These are phyloP conservation scores for Sciaenops ocellatus DNA, from an alignment of 2,797 vertebrate genomes.

Conservation along the genomic window DNA sequence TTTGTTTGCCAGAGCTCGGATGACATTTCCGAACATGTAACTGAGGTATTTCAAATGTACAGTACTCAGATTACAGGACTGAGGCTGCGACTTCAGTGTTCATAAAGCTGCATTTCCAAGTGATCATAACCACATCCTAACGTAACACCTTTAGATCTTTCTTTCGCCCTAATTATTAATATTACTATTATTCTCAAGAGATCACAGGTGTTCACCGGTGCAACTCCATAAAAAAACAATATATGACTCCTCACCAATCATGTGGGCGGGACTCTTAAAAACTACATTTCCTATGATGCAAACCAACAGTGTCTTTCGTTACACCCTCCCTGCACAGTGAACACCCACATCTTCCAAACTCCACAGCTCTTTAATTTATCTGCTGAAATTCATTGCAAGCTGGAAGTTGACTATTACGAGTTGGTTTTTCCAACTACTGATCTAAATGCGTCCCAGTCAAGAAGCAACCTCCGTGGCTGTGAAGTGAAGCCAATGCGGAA, in stretches of 20 bases:
- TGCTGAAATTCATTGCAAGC: too few relatives aligned
- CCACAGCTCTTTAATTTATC: too few relatives aligned
- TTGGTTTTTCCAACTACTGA: too few relatives aligned
- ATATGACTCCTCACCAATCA: too few relatives aligned
- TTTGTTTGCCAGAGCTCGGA: neutral
- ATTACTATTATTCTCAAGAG: neutral
- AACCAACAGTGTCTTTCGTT: neutral
- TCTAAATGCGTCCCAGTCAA: too few relatives aligned
- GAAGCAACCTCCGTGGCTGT: too few relatives aligned
- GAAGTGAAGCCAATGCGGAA: too few relatives aligned
- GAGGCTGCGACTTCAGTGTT: neutral
- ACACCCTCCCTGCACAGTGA: neutral
- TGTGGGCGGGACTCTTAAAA: too few relatives aligned
- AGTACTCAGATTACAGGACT: conserved; percentile 13
- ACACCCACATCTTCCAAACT: neutral
- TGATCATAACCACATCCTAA: neutral
- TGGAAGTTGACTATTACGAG: too few relatives aligned
- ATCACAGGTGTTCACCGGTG: neutral
- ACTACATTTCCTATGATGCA: neutral
- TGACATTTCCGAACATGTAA: conserved; percentile 24
- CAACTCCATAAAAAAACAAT: neutral
- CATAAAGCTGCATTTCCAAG: neutral
- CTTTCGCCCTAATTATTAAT: neutral
- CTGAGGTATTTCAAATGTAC: neutral
- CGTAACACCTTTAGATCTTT: neutral